A percentile compares a stretch with the other conserved stretches of the same genome.
These are phyloP conservation scores for Parazoanthus atlanticus DNA, from an alignment of 92 coral and sea anemone genomes.

Conservation along the genomic window DNA sequence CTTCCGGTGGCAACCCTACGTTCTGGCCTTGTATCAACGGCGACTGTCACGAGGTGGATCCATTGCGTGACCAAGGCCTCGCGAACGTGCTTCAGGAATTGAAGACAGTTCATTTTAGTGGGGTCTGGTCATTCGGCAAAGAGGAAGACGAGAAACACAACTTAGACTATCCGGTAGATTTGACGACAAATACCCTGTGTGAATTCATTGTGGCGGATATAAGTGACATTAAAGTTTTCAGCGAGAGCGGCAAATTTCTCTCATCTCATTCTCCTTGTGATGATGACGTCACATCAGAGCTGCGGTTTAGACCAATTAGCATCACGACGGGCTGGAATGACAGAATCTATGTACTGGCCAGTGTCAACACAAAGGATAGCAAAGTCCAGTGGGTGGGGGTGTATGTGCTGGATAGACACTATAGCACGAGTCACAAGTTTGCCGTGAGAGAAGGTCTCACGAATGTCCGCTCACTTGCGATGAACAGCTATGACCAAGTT, in stretches of 20 bases:
- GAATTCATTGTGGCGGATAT: conserved; percentile 28
- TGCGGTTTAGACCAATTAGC: conserved; percentile 41
- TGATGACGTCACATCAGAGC: conserved; percentile 8
- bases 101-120: conserved; percentile 11
- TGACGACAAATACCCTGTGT: conserved; percentile 29
- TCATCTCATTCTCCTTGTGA: background rate
- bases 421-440: conserved; percentile 6
- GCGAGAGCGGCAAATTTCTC: conserved; percentile 20
- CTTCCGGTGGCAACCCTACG: conserved; percentile 8
- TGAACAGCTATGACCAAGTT: conserved; percentile 27
- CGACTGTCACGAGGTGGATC: background rate
- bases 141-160: background rate
- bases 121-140: conserved; percentile 34
- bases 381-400: conserved; percentile 9
- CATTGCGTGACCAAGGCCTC: background rate
- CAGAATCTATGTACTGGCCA: conserved; percentile 13
- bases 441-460: conserved; percentile 14
- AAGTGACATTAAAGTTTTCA: conserved; percentile 31
- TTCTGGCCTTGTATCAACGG: conserved; percentile 28
- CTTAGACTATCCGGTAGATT: conserved; percentile 17
- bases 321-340: conserved; percentile 28
- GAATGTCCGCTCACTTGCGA: background rate
- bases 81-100: conserved; percentile 20
- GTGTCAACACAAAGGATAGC: background rate
- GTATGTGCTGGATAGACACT: background rate